Evolutionary conservation across 2,113 vertebrate species (phyloP), one percentile per base, ranked within the genome.

Genomic region (Dicrurus megarhynchus): DNA sequence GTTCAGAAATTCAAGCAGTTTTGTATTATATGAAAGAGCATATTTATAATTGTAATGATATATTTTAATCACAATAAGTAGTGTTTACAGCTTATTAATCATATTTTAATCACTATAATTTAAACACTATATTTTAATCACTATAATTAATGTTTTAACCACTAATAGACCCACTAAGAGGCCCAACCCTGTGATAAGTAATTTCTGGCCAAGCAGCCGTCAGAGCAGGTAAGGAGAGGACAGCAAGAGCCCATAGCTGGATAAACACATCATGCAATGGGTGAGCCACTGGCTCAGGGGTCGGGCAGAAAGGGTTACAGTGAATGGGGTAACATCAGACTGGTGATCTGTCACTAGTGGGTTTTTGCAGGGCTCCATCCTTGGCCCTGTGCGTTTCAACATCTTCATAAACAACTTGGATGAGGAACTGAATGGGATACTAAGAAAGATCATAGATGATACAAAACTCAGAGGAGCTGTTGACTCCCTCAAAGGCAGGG

Each of bases 261-360:
- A 30, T 56, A n/a, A 75, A n/a, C 7, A 11, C 24, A 7, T 23
- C 7, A n/a, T n/a, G 30, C 23, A 33, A 4, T 23, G 19, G 10
- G 7, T n/a, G 18, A 55, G 15, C 41, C n/a, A 28, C 42, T 41
- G 30, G 19, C 41, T n/a, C 19, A 4, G 13, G 12, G 28, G 23
- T n/a, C 0, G 0, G 49, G 11, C 28, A 84, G 6, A 30, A 47
- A 41, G 10, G 12, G 23, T 47, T 23, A 8, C 41, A 56, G n/a
- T 28, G n/a, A 28, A 10, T 41, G 28, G 28, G 23, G 12, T 28
- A 6, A 30, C 28, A 53, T 32, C 33, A 44, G 33, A 17, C 27
- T 37, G 33, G 13, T 16, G 2, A 37, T 13, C n/a, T 23, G 19
- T 8, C n/a, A 65, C 9, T 8, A 16, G 23, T 23, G 50, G 30